Percentiles rank a stretch among this genome's conserved stretches.
phyloP scores from a whole-genome alignment of 2,113 vertebrate genomes.

The Glaucomys volans region DNA sequence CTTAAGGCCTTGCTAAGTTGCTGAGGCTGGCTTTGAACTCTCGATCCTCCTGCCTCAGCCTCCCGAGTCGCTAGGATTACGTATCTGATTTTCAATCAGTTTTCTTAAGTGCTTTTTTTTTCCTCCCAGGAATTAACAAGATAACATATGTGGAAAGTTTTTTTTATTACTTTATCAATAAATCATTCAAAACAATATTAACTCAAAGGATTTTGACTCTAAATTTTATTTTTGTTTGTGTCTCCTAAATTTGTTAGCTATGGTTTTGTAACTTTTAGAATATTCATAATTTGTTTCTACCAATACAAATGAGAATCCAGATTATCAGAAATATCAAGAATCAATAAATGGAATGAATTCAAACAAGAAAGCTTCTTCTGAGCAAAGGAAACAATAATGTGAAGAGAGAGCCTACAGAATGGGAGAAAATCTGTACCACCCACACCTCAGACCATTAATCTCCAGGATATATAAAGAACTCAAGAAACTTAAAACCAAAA shows the following conservation, averaged over 20 bases:
- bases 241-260: neutral
- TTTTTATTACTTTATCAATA: neutral
- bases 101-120: neutral
- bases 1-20: too few relatives aligned
- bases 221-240: neutral
- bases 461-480: too few relatives aligned
- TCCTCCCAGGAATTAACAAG: neutral
- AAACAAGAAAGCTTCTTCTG: too few relatives aligned
- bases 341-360: too few relatives aligned
- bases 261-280: neutral
- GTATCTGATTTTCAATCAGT: neutral
- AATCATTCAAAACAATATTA: neutral
- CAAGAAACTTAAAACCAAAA: too few relatives aligned
- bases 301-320: neutral
- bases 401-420: too few relatives aligned
- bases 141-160: neutral
- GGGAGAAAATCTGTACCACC: too few relatives aligned
- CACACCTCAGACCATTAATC: too few relatives aligned
- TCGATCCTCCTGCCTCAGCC: too few relatives aligned
- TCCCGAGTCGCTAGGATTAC: too few relatives aligned
- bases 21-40: too few relatives aligned
- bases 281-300: neutral
- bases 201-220: neutral
- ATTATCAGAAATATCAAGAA: neutral
- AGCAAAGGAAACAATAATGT: too few relatives aligned